These are phyloP conservation scores for Pristionchus mayeri DNA, from an alignment of 2,888 invertebrate genomes.

Conservation along the genomic window DNA sequence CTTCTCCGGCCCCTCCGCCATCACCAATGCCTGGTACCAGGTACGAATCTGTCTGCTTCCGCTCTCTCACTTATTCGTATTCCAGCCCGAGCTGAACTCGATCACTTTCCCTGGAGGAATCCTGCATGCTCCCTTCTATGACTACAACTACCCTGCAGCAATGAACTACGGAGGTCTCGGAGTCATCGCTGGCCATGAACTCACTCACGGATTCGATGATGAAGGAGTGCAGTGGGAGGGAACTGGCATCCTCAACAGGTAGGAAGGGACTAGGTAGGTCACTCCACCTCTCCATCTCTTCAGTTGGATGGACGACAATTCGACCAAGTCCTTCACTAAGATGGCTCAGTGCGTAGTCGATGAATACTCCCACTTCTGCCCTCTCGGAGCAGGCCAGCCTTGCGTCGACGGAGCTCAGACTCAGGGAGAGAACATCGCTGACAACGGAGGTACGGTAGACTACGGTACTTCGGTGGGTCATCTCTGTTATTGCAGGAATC, in stretches of 20 bases:
- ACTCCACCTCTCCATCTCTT: background rate
- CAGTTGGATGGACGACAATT: conserved; percentile 68
- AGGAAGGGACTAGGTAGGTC: background rate
- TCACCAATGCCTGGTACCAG: conserved; percentile 50
- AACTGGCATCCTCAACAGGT: conserved; percentile 62
- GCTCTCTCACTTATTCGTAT: background rate
- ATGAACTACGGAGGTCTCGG: conserved; percentile 91
- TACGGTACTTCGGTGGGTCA: background rate
- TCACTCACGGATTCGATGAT: conserved; percentile 96
- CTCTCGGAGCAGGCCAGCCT: conserved; percentile 62
- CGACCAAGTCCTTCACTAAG: conserved; percentile 57
- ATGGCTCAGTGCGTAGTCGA: conserved; percentile 70
- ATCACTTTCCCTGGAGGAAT: conserved; percentile 74
- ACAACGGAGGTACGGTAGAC: conserved; percentile 77
- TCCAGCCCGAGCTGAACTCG: conserved; percentile 70
- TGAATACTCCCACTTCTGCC: conserved; percentile 67
- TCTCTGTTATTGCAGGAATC: conserved; percentile 75
- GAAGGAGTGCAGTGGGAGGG: conserved; percentile 72
- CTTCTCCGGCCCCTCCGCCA: conserved; percentile 31
- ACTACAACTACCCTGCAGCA: conserved; percentile 68
- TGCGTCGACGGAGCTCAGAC: conserved; percentile 78
- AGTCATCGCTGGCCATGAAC: conserved; percentile 96
- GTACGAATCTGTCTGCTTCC: background rate
- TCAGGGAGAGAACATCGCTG: conserved; percentile 80
- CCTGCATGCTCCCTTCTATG: conserved; percentile 71